Conservation (phyloP, 2,888 invertebrate genomes). For the Amblyteles armatorius region DNA sequence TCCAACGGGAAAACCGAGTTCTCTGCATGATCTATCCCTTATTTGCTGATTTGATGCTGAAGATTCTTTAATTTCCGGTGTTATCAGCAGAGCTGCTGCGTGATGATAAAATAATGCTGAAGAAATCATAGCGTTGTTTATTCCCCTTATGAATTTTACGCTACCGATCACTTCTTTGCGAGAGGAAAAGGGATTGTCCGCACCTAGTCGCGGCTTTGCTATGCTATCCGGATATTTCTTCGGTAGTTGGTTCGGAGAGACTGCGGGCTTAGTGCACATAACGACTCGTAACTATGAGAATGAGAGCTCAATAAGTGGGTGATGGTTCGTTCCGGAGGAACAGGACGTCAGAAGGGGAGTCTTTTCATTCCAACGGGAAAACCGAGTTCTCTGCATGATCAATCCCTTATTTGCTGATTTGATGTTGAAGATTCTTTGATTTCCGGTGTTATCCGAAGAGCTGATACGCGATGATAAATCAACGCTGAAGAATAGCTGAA, state of each 20-base stretch:
- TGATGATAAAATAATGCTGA: not conserved
- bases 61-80: not conserved
- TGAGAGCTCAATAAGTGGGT: conserved; percentile 48
- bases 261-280: no score
- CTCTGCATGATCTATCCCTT: not conserved
- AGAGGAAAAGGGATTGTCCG: conserved; percentile 33
- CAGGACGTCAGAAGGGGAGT: not conserved
- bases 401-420: not conserved
- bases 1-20: not conserved
- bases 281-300: conserved; percentile 52
- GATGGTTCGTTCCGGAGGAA: conserved; percentile 8
- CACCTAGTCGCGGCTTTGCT: not conserved
- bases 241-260: conserved; percentile 9
- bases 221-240: conserved; percentile 53
- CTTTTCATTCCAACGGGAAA: not conserved
- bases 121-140: conserved; percentile 37
- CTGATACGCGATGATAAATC: not conserved
- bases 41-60: not conserved
- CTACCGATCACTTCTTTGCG: conserved; percentile 27
- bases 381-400: not conserved
- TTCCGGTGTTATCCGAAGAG: not conserved
- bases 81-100: not conserved
- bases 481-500: not conserved
- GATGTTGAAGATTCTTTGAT: not conserved
- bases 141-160: not conserved